Conservation (phyloP, 2,797 vertebrate genomes). For the Okamejei kenojei region DNA sequence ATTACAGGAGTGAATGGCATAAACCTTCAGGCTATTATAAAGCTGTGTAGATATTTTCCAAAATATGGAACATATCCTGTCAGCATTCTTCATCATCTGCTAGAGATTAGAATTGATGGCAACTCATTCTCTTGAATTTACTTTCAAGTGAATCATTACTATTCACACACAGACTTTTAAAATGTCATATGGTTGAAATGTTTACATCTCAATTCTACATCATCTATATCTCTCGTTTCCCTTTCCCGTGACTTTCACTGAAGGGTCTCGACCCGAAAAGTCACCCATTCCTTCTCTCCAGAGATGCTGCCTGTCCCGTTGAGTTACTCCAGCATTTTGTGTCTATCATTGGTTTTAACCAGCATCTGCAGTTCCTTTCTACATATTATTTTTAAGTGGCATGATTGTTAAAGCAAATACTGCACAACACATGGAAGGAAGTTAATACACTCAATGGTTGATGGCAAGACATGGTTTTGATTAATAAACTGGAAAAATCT, state of each 20-base stretch:
- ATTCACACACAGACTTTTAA: background rate
- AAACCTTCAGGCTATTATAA: no score
- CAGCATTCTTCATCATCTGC: background rate
- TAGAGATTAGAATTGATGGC: background rate
- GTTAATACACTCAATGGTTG: background rate
- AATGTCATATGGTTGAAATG: no score
- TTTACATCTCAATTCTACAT: no score
- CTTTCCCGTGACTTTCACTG: no score
- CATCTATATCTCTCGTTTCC: no score
- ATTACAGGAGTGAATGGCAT: background rate
- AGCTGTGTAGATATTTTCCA: conserved; percentile 7
- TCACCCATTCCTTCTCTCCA: no score
- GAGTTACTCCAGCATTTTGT: no score
- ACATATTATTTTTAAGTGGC: background rate
- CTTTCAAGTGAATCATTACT: conserved; percentile 6
- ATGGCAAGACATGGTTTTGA: background rate
- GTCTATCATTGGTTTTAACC: no score
- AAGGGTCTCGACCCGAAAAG: no score
- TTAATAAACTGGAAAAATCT: background rate
- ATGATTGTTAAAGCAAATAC: background rate
- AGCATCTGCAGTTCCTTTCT: no score
- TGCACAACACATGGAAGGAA: background rate
- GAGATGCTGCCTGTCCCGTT: no score
- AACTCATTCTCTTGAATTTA: conserved; percentile 25
- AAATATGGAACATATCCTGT: conserved; percentile 15